Evolutionary conservation across 2,797 vertebrate species (phyloP).

Genomic region (Artibeus jamaicensis): DNA sequence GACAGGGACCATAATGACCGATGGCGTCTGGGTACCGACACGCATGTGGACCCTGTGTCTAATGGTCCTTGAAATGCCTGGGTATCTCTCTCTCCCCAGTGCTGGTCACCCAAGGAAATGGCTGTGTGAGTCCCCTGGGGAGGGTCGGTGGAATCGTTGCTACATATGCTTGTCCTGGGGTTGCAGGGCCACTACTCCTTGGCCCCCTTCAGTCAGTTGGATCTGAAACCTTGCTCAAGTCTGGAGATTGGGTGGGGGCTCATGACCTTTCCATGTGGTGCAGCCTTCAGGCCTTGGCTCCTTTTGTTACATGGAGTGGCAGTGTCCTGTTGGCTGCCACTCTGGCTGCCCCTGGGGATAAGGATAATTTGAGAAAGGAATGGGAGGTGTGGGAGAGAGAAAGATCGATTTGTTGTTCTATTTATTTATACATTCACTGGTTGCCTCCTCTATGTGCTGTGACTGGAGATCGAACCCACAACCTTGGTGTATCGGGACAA

Average conservation of each 20-base stretch:
- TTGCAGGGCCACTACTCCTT: not conserved
- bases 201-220: not conserved
- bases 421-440: not conserved
- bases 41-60: not conserved
- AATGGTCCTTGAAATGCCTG: not conserved
- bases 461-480: not conserved
- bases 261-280: not conserved
- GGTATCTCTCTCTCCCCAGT: not conserved
- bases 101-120: not conserved
- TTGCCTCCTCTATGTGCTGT: too few relatives aligned
- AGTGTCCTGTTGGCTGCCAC: not conserved
- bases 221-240: not conserved
- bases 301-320: not conserved
- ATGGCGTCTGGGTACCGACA: not conserved
- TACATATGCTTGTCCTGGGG: not conserved
- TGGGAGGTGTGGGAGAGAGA: not conserved
- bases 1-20: not conserved
- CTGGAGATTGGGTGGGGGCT: not conserved
- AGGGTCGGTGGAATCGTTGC: not conserved
- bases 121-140: not conserved
- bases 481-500: not conserved
- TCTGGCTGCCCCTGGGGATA: not conserved
- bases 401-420: not conserved
- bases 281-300: not conserved
- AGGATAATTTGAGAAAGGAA: not conserved